Evolutionary conservation across 1,140 invertebrate species (phyloP).

Genomic region (Agrilus planipennis): DNA sequence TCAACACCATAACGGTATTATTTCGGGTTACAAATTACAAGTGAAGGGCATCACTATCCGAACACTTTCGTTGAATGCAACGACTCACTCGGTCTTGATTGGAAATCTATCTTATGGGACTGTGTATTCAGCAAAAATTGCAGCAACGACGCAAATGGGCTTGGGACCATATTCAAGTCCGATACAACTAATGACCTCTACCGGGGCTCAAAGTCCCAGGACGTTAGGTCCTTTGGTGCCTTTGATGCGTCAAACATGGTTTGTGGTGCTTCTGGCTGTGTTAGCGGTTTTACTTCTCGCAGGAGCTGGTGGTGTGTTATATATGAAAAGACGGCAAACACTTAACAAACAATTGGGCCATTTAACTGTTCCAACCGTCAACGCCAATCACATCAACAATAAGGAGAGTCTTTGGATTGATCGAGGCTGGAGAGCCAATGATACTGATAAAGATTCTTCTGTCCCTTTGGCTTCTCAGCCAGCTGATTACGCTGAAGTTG

Average conservation of each 20-base stretch:
- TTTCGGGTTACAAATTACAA: constrained; percentile 68
- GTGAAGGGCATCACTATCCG: constrained; percentile 24
- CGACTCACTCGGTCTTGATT: constrained; percentile 55
- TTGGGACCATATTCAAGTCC: constrained; percentile 54
- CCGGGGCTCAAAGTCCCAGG: constrained; percentile 28
- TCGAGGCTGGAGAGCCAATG: constrained; percentile 55
- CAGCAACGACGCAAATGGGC: constrained; percentile 57
- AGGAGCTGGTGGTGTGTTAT: constrained; percentile 49
- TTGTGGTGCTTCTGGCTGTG: constrained; percentile 57
- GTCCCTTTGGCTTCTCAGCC: constrained; percentile 30
- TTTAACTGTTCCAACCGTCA: constrained; percentile 51
- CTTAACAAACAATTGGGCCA: constrained; percentile 51
- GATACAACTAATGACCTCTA: constrained; percentile 32
- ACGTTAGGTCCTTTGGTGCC: constrained; percentile 33
- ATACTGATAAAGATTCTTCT: constrained; percentile 50
- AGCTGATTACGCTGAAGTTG: constrained; percentile 66
- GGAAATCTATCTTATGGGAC: constrained; percentile 60
- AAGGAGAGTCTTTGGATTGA: constrained; percentile 68
- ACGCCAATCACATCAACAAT: constrained; percentile 50
- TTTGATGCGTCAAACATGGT: constrained; percentile 60
- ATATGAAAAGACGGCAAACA: constrained; percentile 47
- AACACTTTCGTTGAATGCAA: constrained; percentile 51
- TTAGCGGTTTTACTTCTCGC: constrained; percentile 53
- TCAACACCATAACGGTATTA: constrained; percentile 66
- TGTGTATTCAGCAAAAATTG: constrained; percentile 60